phyloP scores from a whole-genome alignment of 2,797 vertebrate genomes.

The Trachurus trachurus region DNA sequence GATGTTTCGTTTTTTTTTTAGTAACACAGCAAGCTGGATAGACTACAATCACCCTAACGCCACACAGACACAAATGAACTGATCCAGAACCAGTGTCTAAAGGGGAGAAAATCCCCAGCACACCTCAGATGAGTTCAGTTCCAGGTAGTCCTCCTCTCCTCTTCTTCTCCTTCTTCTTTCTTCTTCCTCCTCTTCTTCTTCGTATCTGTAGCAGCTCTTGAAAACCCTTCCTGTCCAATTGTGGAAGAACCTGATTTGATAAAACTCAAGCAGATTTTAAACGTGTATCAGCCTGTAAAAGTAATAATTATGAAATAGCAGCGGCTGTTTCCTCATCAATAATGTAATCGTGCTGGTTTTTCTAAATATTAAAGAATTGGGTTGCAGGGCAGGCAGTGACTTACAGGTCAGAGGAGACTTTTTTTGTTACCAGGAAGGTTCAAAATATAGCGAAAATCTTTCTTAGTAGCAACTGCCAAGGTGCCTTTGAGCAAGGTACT shows the following conservation, averaged over 20 bases:
- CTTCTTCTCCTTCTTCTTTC: background rate
- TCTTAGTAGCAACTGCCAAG: slow-evolving; percentile 63
- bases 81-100: slow-evolving; percentile 18
- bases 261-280: background rate
- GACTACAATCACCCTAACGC: slow-evolving; percentile 30
- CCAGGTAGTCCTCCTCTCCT: background rate
- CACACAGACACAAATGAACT: slow-evolving; percentile 11
- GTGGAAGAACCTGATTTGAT: background rate
- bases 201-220: slow-evolving; percentile 30
- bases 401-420: background rate
- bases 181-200: background rate
- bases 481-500: slow-evolving; percentile 71
- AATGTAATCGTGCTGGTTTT: background rate
- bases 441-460: background rate
- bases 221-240: slow-evolving; percentile 6
- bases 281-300: background rate
- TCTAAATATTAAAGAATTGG: background rate
- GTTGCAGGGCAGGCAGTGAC: slow-evolving; percentile 9
- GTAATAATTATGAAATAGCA: background rate
- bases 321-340: background rate
- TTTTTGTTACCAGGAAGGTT: slow-evolving; percentile 23
- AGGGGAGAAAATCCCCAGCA: background rate
- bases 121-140: slow-evolving; percentile 10
- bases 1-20: too few relatives aligned
- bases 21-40: slow-evolving; percentile 32